Evolutionary conservation across 2,888 invertebrate genomes (phyloP).

Genomic region (Rhyacophila evoluta): DNA sequence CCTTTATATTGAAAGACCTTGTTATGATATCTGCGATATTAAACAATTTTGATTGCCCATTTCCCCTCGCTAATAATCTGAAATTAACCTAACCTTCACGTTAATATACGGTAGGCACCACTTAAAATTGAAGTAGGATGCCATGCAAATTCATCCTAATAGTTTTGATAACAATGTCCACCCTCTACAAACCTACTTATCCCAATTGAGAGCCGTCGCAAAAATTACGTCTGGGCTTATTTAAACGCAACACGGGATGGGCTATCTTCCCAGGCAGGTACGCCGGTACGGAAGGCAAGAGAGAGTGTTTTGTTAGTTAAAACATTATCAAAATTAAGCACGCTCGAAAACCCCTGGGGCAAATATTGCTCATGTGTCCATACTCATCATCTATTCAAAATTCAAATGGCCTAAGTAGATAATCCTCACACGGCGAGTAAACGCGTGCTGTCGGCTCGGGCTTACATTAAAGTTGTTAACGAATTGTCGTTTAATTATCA

Average conservation of each 20-base stretch:
- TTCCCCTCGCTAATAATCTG: slow-evolving; percentile 6
- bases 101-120: slow-evolving; percentile 19
- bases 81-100: slow-evolving; percentile 1
- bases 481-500: not conserved
- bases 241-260: slow-evolving; percentile 34
- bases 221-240: slow-evolving; percentile 30
- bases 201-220: slow-evolving; percentile 20
- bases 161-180: slow-evolving; percentile 22
- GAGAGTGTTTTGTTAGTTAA: slow-evolving; percentile 49
- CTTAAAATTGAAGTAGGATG: slow-evolving; percentile 12
- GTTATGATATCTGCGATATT: not conserved
- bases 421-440: slow-evolving; percentile 44
- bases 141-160: slow-evolving; percentile 24
- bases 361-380: slow-evolving; percentile 52
- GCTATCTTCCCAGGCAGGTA: slow-evolving; percentile 26
- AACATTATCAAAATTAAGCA: slow-evolving; percentile 53
- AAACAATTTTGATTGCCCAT: slow-evolving; percentile 10
- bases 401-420: slow-evolving; percentile 52
- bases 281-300: slow-evolving; percentile 7
- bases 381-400: slow-evolving; percentile 53
- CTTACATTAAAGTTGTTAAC: not conserved
- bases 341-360: slow-evolving; percentile 41
- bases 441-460: slow-evolving; percentile 2
- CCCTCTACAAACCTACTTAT: slow-evolving; percentile 22
- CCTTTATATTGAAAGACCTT: not conserved